A percentile compares a stretch with the other conserved stretches of the same genome.
These are phyloP conservation scores for Charadrius vociferus DNA, from an alignment of 2,113 vertebrate genomes.

Conservation along the genomic window DNA sequence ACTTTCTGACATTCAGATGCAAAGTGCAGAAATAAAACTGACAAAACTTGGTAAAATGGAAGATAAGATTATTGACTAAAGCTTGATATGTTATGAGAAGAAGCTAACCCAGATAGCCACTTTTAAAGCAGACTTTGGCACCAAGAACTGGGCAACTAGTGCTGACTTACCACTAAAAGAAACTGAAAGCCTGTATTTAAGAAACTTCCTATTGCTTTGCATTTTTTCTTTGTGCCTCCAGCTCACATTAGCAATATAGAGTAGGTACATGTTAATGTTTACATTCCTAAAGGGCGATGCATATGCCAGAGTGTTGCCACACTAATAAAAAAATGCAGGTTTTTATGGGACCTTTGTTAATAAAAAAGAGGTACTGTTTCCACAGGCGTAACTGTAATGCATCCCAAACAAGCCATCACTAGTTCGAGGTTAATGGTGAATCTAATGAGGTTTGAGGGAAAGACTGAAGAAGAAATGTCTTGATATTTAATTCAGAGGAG, in stretches of 20 bases:
- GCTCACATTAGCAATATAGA: conserved; percentile 56
- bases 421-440: conserved; percentile 28
- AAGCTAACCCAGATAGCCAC: not conserved
- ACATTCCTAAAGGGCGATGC: conserved; percentile 47
- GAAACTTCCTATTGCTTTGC: conserved; percentile 46
- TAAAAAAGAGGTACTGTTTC: conserved; percentile 55
- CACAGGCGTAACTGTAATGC: conserved; percentile 11
- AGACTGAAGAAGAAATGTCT: not conserved
- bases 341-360: conserved; percentile 55
- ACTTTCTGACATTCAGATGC: not conserved
- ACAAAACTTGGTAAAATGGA: not conserved
- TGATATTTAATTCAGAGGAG: conserved; percentile 45
- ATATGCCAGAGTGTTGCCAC: conserved; percentile 14
- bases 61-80: not conserved
- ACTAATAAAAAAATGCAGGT: conserved; percentile 10
- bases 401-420: conserved; percentile 35
- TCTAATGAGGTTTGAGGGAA: conserved; percentile 36
- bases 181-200: conserved; percentile 55
- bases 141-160: conserved; percentile 20
- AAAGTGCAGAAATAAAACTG: not conserved
- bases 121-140: conserved; percentile 28
- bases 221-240: conserved; percentile 28
- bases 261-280: conserved; percentile 4
- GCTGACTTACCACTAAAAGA: conserved; percentile 26
- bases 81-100: not conserved